phyloP scores from a whole-genome alignment of 2,113 vertebrate species.

The Coregonus clupeaformis region DNA sequence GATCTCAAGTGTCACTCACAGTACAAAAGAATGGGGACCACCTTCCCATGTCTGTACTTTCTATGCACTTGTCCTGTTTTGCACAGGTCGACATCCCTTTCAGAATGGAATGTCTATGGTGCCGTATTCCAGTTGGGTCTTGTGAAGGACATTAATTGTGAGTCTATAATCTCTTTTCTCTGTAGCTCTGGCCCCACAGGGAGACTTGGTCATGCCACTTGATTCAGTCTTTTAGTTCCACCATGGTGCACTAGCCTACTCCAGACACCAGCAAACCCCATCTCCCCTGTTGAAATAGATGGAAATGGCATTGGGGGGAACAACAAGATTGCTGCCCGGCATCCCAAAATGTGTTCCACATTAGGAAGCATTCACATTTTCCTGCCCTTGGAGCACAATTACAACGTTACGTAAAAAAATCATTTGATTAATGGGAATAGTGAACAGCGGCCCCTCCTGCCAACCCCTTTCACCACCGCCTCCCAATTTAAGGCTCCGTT shows the following conservation, averaged over 20 bases:
- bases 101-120: conserved; percentile 46
- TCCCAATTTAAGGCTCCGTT: conserved; percentile 31
- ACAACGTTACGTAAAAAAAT: conserved; percentile 50
- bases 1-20: neutral
- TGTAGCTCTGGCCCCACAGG: conserved; percentile 53
- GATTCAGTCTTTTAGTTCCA: conserved; percentile 72
- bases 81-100: conserved; percentile 47
- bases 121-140: conserved; percentile 60
- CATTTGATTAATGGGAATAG: conserved; percentile 45
- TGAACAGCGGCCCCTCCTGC: conserved; percentile 28
- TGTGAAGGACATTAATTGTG: conserved; percentile 58
- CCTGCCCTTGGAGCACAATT: conserved; percentile 54
- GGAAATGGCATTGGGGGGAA: conserved; percentile 45
- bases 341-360: conserved; percentile 56
- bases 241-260: conserved; percentile 48
- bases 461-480: conserved; percentile 33
- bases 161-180: conserved; percentile 67
- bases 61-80: conserved; percentile 41
- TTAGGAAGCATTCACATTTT: conserved; percentile 58
- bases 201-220: conserved; percentile 69
- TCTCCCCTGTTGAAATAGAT: conserved; percentile 51
- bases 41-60: neutral
- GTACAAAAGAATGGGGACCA: neutral
- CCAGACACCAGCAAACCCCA: conserved; percentile 49
- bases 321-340: conserved; percentile 4